Conservation (phyloP, 2,888 invertebrate species). For the Cheiracanthium punctorium region DNA sequence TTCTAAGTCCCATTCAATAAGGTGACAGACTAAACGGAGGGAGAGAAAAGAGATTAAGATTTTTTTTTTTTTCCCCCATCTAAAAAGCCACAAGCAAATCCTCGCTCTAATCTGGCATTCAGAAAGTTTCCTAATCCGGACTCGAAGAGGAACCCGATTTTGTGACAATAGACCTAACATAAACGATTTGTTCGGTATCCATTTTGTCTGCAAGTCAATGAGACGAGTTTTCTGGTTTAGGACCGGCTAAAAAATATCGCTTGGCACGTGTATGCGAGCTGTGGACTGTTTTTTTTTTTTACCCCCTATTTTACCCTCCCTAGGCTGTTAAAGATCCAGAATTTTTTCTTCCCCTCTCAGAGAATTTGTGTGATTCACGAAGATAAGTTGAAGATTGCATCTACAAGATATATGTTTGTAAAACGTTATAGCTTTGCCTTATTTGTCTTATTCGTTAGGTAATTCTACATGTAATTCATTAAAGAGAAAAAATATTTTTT, state of each 20-base stretch:
- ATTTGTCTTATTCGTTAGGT: too few relatives aligned
- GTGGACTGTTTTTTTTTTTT: neutral
- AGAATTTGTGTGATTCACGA: neutral
- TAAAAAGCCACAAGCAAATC: constrained; percentile 65
- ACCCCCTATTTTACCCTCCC: neutral
- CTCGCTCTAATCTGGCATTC: constrained; percentile 45
- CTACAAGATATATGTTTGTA: too few relatives aligned
- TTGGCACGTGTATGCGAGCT: constrained; percentile 46
- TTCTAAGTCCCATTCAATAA: neutral
- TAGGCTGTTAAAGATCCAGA: neutral
- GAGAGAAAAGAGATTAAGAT: constrained; percentile 34
- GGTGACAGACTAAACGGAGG: constrained; percentile 19
- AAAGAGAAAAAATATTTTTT: too few relatives aligned
- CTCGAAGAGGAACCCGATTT: constrained; percentile 48
- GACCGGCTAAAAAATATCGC: constrained; percentile 4
- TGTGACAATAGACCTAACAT: constrained; percentile 58
- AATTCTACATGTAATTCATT: too few relatives aligned
- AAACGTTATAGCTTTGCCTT: too few relatives aligned
- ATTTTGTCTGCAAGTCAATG: constrained; percentile 51
- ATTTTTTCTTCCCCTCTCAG: neutral
- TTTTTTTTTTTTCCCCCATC: constrained; percentile 56
- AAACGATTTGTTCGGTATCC: constrained; percentile 41
- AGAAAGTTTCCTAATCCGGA: constrained; percentile 49
- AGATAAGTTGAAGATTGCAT: too few relatives aligned
- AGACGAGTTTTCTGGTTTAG: constrained; percentile 27